These are phyloP conservation scores for Acanthurus leucopareius DNA, from an alignment of 2,797 vertebrate genomes.

Conservation along the genomic window DNA sequence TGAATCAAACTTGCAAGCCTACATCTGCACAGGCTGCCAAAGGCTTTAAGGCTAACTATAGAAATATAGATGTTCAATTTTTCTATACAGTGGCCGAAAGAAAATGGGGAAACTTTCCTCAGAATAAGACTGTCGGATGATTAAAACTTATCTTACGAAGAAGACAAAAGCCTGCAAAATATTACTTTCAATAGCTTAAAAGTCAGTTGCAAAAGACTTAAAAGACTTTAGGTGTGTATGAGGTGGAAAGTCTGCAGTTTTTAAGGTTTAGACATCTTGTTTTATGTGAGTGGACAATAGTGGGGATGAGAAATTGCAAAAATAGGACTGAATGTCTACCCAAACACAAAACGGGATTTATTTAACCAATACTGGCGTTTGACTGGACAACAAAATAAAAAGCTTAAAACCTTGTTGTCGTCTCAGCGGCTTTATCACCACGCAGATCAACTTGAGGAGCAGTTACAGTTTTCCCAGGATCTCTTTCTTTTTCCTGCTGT, in stretches of 20 bases:
- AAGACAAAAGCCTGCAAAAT: background rate
- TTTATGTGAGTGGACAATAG: too few species aligned
- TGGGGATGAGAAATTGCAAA: background rate
- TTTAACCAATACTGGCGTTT: background rate
- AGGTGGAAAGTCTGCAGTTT: too few species aligned
- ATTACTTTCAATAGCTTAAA: background rate
- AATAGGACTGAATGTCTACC: background rate
- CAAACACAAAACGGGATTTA: background rate
- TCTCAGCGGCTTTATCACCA: conserved; percentile 19
- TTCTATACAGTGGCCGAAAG: background rate
- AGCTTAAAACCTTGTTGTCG: conserved; percentile 61
- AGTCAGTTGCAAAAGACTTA: background rate
- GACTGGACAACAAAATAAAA: conserved; percentile 1
- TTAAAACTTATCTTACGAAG: too few species aligned
- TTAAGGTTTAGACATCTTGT: too few species aligned
- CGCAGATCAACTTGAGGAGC: conserved; percentile 28
- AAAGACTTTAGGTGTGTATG: too few species aligned
- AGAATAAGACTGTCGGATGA: too few species aligned
- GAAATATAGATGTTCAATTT: too few species aligned
- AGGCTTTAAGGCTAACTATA: too few species aligned
- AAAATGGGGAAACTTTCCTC: background rate
- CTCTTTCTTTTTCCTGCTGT: conserved; percentile 37
- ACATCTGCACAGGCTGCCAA: too few species aligned
- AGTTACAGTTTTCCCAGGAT: conserved; percentile 11
- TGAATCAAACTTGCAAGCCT: background rate